Evolutionary conservation across 2,888 invertebrate genomes (phyloP), one percentile per base, ranked within the genome.

Genomic region (Corbicula japonica): DNA sequence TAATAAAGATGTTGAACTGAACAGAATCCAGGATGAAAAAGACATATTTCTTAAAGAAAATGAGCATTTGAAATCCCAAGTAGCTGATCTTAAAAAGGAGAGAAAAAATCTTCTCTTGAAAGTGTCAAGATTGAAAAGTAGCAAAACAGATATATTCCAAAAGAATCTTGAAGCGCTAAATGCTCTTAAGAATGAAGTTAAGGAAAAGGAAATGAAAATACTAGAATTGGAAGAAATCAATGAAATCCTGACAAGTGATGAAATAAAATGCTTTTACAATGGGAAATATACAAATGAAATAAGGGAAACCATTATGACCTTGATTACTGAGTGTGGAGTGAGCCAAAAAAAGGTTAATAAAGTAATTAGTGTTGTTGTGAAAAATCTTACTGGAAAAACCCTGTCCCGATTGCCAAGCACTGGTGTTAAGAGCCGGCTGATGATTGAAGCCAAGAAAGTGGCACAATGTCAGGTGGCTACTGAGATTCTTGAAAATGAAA

Each of bases 291-390:
- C 44, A 41, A 68, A 66, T 52, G 74, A 68, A 48, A 44, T 75
- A 10, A 65, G 66, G 18, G 58, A 74, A 66, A 74, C 60, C 28
- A 65, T 74, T 23, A 68, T 75, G 74, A 68, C 66, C 32, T 30
- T 75, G 10, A n/a, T 75, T 2, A 75, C 61, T 28, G 61, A 66
- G 28, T 68, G 30, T 75, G 61, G 68, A 21, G 74, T 75, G 3
- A 52, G 68, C 32, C 44, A 50, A 23, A 56, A 32, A 21, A 62
- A 71, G 38, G 54, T 71, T n/a, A 69, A 58, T 58, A n/a, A 38
- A 44, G 76, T 69, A 15, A 66, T 75, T 21, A 23, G 56, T 18
- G 26, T 54, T 18, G 76, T 69, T 56, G 15, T 56, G 3, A 56
- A 70, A 30, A 76, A 63, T 23, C 26, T 70, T 4, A 70, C 62